phyloP scores from a whole-genome alignment of 2,797 vertebrate species.

The Liparis tanakae region DNA sequence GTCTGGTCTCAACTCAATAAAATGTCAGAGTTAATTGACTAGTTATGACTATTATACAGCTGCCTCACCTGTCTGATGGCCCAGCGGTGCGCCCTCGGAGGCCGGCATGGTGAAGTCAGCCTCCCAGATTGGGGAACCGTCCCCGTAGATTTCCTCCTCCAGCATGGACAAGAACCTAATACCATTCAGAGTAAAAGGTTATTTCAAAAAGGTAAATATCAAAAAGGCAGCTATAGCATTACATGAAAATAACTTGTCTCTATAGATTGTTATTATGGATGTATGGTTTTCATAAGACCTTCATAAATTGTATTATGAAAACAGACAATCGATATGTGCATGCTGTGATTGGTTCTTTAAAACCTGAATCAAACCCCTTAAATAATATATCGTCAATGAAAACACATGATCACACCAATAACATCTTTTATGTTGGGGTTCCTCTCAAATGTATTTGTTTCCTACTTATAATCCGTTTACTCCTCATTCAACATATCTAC shows the following conservation, averaged over 20 bases:
- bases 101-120: slow-evolving; percentile 95
- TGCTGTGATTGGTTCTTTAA: background rate
- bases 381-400: background rate
- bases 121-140: slow-evolving; percentile 98
- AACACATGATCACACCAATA: background rate
- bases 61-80: slow-evolving; percentile 89
- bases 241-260: background rate
- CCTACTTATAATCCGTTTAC: background rate
- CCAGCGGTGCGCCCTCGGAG: slow-evolving; percentile 89
- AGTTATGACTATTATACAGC: fast-evolving
- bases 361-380: background rate
- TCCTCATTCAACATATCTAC: background rate
- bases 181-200: background rate
- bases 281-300: no score
- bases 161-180: slow-evolving; percentile 97
- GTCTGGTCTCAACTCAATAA: background rate
- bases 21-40: background rate
- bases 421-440: background rate
- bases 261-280: background rate
- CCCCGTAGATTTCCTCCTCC: slow-evolving; percentile 98
- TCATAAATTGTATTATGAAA: no score
- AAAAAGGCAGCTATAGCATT: background rate
- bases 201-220: background rate
- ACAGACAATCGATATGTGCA: background rate
- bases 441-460: no score